Evolutionary conservation across 2,888 invertebrate species (phyloP).

Genomic region (Sinodicranocentrus sp.): DNA sequence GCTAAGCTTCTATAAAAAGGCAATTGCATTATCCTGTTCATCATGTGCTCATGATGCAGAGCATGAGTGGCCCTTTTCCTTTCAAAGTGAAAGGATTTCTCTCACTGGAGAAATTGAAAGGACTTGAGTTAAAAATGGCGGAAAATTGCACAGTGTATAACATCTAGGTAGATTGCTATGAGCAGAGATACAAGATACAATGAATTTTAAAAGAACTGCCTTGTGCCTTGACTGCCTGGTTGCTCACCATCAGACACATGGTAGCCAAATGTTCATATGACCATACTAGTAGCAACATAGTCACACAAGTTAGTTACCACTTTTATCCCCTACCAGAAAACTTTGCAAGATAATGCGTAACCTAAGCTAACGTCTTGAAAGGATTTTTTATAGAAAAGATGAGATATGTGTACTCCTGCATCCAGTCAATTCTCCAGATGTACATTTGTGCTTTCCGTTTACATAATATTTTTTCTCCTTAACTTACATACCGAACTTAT

Average conservation of each 20-base stretch:
- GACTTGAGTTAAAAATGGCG: slow-evolving; percentile 40
- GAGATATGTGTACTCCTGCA: slow-evolving; percentile 49
- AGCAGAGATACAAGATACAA: not conserved
- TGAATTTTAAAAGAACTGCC: no score
- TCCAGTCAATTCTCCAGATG: slow-evolving; percentile 36
- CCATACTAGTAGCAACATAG: no score
- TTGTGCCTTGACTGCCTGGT: no score
- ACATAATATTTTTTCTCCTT: not conserved
- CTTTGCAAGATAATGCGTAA: not conserved
- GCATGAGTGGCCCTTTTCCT: not conserved
- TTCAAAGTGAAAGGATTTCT: slow-evolving; percentile 14
- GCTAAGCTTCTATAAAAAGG: no score
- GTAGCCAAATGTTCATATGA: no score
- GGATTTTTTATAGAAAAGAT: slow-evolving; percentile 37
- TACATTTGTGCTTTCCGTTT: not conserved
- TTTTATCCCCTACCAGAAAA: no score
- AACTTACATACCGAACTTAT: not conserved
- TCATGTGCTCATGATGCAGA: slow-evolving; percentile 23
- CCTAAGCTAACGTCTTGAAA: slow-evolving; percentile 14
- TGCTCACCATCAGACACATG: no score
- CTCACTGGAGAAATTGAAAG: slow-evolving; percentile 39
- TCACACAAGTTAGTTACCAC: no score
- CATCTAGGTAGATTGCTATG: slow-evolving; percentile 34
- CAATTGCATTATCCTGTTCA: slow-evolving; percentile 8
- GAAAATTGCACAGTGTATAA: slow-evolving; percentile 55